Conservation (phyloP, 2,888 invertebrate genomes). For the Xestobium rufovillosum region DNA sequence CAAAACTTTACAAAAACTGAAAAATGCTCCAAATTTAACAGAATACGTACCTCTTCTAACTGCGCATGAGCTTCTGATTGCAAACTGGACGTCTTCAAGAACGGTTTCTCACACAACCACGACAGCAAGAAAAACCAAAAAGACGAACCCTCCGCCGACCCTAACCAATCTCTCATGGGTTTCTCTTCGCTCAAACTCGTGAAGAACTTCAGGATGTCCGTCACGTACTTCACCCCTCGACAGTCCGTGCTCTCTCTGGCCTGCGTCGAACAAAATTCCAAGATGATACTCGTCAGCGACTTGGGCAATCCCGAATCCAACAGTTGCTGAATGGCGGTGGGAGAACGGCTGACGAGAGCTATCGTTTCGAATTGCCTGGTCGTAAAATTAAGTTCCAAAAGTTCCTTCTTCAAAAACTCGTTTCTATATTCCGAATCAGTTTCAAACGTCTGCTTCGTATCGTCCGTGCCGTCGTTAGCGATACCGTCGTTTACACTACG, state of each 20-base stretch:
- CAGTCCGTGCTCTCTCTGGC: slow-evolving; percentile 27
- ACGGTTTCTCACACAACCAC: slow-evolving; percentile 54
- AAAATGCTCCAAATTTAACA: slow-evolving; percentile 66
- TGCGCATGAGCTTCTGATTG: slow-evolving; percentile 46
- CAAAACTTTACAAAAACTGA: too few relatives aligned
- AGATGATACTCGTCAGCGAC: slow-evolving; percentile 55
- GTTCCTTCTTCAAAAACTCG: slow-evolving; percentile 49
- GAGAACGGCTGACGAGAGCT: slow-evolving; percentile 74
- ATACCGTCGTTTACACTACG: slow-evolving; percentile 46
- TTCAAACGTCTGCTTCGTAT: slow-evolving; percentile 51
- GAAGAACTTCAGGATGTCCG: slow-evolving; percentile 70
- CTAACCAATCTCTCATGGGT: slow-evolving; percentile 82
- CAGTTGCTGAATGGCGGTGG: slow-evolving; percentile 65
- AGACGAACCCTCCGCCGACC: slow-evolving; percentile 66
- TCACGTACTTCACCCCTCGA: slow-evolving; percentile 54
- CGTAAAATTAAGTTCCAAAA: slow-evolving; percentile 49
- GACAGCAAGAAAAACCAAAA: slow-evolving; percentile 81
- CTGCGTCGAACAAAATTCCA: slow-evolving; percentile 39
- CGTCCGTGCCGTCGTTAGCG: slow-evolving; percentile 63
- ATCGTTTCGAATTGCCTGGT: slow-evolving; percentile 67
- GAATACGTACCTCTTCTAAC: slow-evolving; percentile 67
- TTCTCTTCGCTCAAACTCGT: slow-evolving; percentile 73
- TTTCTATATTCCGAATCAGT: slow-evolving; percentile 51
- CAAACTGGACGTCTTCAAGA: slow-evolving; percentile 31
- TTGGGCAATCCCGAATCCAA: slow-evolving; percentile 69